Evolutionary conservation across 1,140 invertebrate species (phyloP).

Genomic region (Sycophaga agraensis): DNA sequence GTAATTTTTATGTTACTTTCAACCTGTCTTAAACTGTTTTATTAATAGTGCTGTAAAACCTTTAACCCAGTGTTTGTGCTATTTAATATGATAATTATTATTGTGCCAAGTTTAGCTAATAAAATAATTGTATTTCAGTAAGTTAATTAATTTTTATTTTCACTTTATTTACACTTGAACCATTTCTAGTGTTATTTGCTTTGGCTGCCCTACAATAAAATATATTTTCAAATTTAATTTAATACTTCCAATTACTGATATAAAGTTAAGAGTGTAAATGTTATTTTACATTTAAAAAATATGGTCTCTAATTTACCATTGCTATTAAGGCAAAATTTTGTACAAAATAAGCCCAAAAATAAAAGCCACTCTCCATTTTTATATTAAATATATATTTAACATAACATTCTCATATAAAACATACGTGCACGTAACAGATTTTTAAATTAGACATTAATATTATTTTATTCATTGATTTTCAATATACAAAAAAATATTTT

Average conservation of each 20-base stretch:
- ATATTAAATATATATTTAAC: too few relatives aligned
- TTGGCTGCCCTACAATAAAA: conserved; percentile 23
- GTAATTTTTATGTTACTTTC: not conserved
- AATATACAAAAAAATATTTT: too few relatives aligned
- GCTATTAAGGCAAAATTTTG: conserved; percentile 5
- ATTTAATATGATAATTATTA: conserved; percentile 32
- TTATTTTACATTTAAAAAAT: conserved; percentile 15
- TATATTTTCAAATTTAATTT: conserved; percentile 2
- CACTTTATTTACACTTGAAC: conserved; percentile 25
- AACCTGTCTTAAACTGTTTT: not conserved
- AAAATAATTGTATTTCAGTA: not conserved
- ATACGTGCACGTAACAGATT: too few relatives aligned
- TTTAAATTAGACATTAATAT: too few relatives aligned
- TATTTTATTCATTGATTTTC: too few relatives aligned
- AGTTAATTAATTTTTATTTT: not conserved
- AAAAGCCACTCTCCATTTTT: conserved; percentile 30
- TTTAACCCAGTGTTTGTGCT: conserved; percentile 51
- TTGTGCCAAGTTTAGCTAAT: conserved; percentile 6
- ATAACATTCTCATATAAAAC: too few relatives aligned
- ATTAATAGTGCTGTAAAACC: conserved; percentile 34
- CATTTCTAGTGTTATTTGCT: conserved; percentile 27
- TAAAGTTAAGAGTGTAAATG: conserved; percentile 12
- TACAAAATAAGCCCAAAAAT: conserved; percentile 21
- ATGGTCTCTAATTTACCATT: not conserved
- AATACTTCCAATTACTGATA: not conserved